These are phyloP conservation scores for Dicyrtoma fusca DNA, from an alignment of 2,888 invertebrate genomes.

Conservation along the genomic window DNA sequence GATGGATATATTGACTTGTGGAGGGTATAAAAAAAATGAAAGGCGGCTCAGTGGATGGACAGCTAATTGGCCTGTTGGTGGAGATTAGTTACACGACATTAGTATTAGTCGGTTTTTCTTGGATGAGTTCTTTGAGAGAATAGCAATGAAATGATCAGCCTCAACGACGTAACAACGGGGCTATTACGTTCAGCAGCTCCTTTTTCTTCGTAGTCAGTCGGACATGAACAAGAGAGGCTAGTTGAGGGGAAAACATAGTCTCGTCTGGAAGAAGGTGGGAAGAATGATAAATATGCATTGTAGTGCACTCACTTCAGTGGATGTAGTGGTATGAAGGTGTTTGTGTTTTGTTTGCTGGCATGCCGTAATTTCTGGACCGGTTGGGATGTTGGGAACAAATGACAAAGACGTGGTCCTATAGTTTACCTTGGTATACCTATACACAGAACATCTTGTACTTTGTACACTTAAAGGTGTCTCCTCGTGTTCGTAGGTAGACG, in stretches of 20 bases:
- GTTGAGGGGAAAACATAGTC: too few species aligned
- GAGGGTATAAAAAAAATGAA: constrained; percentile 33
- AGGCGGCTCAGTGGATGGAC: constrained; percentile 36
- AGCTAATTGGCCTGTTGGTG: constrained; percentile 49
- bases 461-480: background rate
- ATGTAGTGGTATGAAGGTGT: background rate
- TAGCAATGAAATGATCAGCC: constrained; percentile 27
- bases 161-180: constrained; percentile 10
- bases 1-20: constrained; percentile 20
- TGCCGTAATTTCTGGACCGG: constrained; percentile 10
- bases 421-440: background rate
- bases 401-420: constrained; percentile 21
- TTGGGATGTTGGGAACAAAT: constrained; percentile 34
- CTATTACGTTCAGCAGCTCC: constrained; percentile 12
- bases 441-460: background rate
- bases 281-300: background rate
- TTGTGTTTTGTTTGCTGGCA: background rate
- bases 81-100: constrained; percentile 48
- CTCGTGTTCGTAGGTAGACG: background rate
- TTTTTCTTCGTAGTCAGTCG: constrained; percentile 2
- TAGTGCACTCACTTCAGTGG: background rate
- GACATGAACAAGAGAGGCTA: too few species aligned
- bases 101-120: constrained; percentile 39
- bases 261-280: background rate
- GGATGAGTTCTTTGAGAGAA: constrained; percentile 19